Conservation (phyloP, 2,113 vertebrate species). For the Caracal caracal region DNA sequence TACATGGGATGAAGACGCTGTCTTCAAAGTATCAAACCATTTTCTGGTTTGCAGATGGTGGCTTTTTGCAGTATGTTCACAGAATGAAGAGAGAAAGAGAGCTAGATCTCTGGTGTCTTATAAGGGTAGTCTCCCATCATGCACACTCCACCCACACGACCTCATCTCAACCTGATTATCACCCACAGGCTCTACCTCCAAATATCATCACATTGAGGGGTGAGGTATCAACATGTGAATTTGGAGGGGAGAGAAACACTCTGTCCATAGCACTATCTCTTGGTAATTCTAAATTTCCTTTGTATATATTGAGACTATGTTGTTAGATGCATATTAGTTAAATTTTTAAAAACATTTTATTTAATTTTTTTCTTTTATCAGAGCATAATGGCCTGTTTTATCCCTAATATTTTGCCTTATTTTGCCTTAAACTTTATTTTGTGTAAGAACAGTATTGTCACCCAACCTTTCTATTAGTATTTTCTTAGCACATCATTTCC, state of each 20-base stretch:
- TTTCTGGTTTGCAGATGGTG: background rate
- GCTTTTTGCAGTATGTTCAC: background rate
- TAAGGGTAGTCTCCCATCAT: background rate
- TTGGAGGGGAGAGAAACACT: background rate
- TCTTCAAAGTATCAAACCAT: background rate
- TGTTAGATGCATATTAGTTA: background rate
- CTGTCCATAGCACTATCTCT: background rate
- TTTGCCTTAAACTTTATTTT: slow-evolving; percentile 16
- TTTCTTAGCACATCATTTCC: background rate
- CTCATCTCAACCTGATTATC: background rate
- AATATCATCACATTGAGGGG: background rate
- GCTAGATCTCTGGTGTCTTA: background rate
- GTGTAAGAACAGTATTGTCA: background rate
- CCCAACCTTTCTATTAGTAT: background rate
- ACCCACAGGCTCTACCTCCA: background rate
- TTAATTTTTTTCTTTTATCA: background rate
- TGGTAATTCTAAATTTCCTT: background rate
- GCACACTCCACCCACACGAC: background rate
- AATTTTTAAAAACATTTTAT: background rate
- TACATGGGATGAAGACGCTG: background rate
- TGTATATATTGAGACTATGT: background rate
- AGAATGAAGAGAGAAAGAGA: background rate
- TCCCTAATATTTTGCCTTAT: background rate
- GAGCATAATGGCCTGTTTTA: background rate
- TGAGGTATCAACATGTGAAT: background rate